Evolutionary conservation across 1,140 invertebrate genomes (phyloP).

Genomic region (Caenorhabditis inopinata): DNA sequence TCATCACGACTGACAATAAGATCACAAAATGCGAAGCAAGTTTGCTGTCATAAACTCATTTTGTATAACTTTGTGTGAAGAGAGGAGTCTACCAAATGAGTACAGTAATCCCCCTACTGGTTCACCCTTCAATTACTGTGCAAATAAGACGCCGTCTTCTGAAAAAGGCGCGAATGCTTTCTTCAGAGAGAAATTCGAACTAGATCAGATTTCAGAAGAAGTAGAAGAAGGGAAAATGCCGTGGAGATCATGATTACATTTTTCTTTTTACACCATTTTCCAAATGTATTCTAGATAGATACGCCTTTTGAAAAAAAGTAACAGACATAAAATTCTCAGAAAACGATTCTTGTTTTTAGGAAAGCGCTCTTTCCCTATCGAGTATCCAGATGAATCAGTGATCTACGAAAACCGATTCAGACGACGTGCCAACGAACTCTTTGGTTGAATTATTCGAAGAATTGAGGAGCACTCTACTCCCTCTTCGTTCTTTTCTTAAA

Average conservation of each 20-base stretch:
- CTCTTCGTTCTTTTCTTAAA: too few relatives aligned
- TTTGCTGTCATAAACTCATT: too few relatives aligned
- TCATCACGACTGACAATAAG: too few relatives aligned
- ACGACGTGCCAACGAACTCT: slow-evolving; percentile 19
- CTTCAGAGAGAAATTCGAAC: neutral
- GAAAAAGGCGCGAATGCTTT: slow-evolving; percentile 1
- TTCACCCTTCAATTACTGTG: neutral
- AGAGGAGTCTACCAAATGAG: too few relatives aligned
- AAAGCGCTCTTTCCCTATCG: neutral
- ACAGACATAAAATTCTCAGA: neutral
- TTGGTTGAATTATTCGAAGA: neutral
- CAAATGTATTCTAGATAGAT: too few relatives aligned
- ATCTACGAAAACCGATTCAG: slow-evolving; percentile 14
- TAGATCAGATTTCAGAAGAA: neutral
- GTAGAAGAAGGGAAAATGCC: neutral
- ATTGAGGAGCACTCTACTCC: neutral
- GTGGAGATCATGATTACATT: slow-evolving; percentile 12
- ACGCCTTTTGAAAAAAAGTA: neutral
- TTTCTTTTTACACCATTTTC: neutral
- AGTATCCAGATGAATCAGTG: neutral
- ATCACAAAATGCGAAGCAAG: too few relatives aligned
- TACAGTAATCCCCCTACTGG: too few relatives aligned
- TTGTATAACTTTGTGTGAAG: too few relatives aligned
- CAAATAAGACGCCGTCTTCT: neutral
- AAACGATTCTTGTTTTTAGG: neutral